phyloP scores from a whole-genome alignment of 1,140 invertebrate genomes.

The Doryteuthis pealeii region DNA sequence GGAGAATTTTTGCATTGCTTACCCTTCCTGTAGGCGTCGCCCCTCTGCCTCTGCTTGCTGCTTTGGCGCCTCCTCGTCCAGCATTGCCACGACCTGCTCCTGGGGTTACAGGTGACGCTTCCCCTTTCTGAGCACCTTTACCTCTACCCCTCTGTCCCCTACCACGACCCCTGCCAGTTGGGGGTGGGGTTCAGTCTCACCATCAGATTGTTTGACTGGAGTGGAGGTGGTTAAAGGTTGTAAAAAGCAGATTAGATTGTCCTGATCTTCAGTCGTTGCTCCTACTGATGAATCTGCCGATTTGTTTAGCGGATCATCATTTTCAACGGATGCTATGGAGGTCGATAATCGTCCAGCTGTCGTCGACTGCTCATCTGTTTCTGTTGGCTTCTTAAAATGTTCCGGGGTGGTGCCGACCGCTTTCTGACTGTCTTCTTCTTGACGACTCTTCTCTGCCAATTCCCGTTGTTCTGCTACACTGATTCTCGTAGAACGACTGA shows the following conservation, averaged over 20 bases:
- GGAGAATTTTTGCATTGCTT: too few relatives aligned
- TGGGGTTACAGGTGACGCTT: too few relatives aligned
- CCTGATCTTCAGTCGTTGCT: too few relatives aligned
- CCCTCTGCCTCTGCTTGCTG: too few relatives aligned
- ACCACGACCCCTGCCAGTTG: conserved; percentile 13
- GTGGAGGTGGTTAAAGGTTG: not conserved
- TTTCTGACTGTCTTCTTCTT: conserved; percentile 45
- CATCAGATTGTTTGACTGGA: not conserved
- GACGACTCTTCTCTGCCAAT: conserved; percentile 47
- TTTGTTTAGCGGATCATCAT: too few relatives aligned
- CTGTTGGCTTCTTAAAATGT: not conserved
- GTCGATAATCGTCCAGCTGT: too few relatives aligned
- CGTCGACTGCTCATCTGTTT: not conserved
- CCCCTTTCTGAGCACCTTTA: not conserved
- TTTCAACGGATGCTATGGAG: too few relatives aligned
- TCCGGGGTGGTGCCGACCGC: conserved; percentile 25
- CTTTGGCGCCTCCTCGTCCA: too few relatives aligned
- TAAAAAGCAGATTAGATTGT: not conserved
- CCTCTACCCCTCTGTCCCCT: not conserved
- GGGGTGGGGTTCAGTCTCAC: not conserved
- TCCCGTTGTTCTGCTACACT: conserved; percentile 41
- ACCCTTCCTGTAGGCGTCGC: too few relatives aligned
- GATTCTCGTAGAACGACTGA: conserved; percentile 42
- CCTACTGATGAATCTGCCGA: too few relatives aligned
- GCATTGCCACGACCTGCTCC: too few relatives aligned